These are phyloP conservation scores for Bucco capensis DNA, from an alignment of 2,113 vertebrate species.

Conservation along the genomic window DNA sequence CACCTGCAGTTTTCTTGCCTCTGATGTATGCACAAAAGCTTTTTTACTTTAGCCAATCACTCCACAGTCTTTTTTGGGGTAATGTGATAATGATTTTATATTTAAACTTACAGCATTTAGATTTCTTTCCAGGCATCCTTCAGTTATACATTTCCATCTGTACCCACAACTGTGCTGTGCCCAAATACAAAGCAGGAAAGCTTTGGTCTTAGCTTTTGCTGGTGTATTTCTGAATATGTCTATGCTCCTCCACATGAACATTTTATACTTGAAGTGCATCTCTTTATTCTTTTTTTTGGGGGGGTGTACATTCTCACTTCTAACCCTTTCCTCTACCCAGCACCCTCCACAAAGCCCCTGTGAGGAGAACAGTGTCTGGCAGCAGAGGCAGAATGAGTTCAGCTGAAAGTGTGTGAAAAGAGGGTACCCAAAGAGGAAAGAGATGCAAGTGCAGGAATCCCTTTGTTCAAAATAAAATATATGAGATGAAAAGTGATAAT, in stretches of 20 bases:
- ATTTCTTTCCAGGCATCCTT: not conserved
- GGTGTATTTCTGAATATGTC: not conserved
- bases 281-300: not conserved
- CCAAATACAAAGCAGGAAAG: not conserved
- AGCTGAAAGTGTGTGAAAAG: not conserved
- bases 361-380: not conserved
- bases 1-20: not conserved
- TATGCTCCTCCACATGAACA: not conserved
- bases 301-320: not conserved
- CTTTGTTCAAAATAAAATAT: not conserved
- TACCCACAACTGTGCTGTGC: not conserved
- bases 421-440: not conserved
- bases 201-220: not conserved
- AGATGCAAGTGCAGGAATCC: not conserved
- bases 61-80: not conserved
- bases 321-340: not conserved
- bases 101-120: not conserved
- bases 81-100: not conserved
- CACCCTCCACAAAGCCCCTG: not conserved
- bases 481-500: not conserved
- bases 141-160: not conserved
- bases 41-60: not conserved
- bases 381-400: not conserved
- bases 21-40: not conserved
- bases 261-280: not conserved